Evolutionary conservation across 1,140 invertebrate species (phyloP).

Genomic region (Trypoxylus dichotomus): DNA sequence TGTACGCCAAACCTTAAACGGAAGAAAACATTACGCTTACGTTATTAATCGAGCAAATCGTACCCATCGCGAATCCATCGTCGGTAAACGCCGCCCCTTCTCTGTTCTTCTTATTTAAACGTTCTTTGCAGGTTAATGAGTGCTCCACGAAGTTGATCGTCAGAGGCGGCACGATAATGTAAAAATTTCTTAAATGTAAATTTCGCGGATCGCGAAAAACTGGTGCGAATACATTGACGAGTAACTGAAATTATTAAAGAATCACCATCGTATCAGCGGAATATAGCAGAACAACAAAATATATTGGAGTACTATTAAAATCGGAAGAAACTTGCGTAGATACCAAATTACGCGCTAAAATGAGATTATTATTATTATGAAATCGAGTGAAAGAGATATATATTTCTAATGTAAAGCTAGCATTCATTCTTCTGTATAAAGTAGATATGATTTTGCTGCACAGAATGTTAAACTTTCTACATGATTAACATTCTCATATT

Average conservation of each 20-base stretch:
- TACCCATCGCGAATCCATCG: slow-evolving; percentile 97
- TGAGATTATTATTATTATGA: too few species aligned
- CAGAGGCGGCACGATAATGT: slow-evolving; percentile 89
- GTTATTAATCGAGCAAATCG: slow-evolving; percentile 33
- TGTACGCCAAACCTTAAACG: slow-evolving; percentile 62
- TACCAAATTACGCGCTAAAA: too few species aligned
- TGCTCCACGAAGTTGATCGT: slow-evolving; percentile 96
- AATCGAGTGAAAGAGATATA: too few species aligned
- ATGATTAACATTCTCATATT: too few species aligned
- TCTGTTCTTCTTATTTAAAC: slow-evolving; percentile 86
- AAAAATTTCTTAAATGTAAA: slow-evolving; percentile 91
- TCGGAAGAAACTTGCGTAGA: too few species aligned
- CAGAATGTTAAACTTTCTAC: too few species aligned
- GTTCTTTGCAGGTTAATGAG: slow-evolving; percentile 89
- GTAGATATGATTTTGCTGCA: too few species aligned
- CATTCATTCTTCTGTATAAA: too few species aligned
- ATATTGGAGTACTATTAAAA: too few species aligned
- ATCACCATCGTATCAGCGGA: neutral
- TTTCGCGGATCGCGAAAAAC: slow-evolving; percentile 86
- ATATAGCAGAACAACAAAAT: too few species aligned
- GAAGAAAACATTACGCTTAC: neutral
- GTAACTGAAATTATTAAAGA: slow-evolving; percentile 60
- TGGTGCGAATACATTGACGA: slow-evolving; percentile 90
- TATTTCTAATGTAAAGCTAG: too few species aligned
- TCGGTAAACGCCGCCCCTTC: slow-evolving; percentile 90